Evolutionary conservation across 2,888 invertebrate species (phyloP), one percentile per base, ranked within the genome.

Genomic region (Metellina segmentata): DNA sequence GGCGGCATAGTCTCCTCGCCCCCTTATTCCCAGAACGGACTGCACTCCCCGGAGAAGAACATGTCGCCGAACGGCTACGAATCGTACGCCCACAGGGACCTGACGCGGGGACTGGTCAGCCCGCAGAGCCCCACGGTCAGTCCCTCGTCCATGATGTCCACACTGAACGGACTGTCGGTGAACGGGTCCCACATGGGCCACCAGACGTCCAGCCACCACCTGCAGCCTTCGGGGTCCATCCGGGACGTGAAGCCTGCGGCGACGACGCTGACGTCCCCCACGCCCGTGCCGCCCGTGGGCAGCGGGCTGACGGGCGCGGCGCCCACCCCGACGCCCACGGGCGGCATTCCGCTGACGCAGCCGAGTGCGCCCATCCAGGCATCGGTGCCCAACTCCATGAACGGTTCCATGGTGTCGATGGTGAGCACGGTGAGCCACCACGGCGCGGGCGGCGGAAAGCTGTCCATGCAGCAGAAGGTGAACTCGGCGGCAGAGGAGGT

Each of bases 11-110:
- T 86, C 13, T 96, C 96, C 75, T 94, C 94, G 94, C 97, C 97
- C 0, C 95, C 98, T 85, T 98, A 98, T 90, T 98, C 98, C 5
- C 98, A 97, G 94, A 97, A 97, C 91, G 94, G 97, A 77, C 95
- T 97, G 92, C 96, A 97, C 93, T 97, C 97, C 93, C 97, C 97
- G 53, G 97, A 97, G 94, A 97, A 98, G 94, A 97, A 97, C 95
- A 96, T 97, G 95, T 98, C 98, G 86, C 95, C 95, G 52, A 89
- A 89, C 86, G 96, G 97, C 86, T 98, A 98, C 95, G 98, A 98
- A 94, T 96, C 97, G 70, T 96, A 97, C 74, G 96, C 97, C 48
- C 96, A 96, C 93, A 95, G 93, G 16, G 93, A 92, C 72, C 71
- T 90, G 69, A 94, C 96, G 91, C 94, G 95, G 88, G 94, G 93